A percentile compares a stretch with the other conserved stretches of the same genome.
phyloP scores from a whole-genome alignment of 2,797 vertebrate genomes.

The Threskiornis aethiopicus region DNA sequence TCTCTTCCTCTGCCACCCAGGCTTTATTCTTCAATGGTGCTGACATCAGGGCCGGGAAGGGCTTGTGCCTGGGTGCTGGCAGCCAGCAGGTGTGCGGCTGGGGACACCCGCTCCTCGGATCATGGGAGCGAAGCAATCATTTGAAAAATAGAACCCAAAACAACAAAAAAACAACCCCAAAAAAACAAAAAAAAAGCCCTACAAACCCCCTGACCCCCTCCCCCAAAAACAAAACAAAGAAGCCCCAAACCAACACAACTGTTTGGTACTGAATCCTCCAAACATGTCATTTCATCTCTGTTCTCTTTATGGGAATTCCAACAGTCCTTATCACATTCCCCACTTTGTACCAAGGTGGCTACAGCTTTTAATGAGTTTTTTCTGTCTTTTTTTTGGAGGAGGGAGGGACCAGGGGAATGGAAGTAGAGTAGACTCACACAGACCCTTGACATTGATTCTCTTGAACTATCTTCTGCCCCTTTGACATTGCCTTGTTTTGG shows the following conservation, averaged over 20 bases:
- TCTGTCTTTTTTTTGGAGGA: accelerated
- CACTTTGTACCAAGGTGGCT: not conserved
- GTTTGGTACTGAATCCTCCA: not conserved
- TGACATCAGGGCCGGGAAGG: accelerated
- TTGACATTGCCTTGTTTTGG: not conserved
- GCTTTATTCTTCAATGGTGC: not conserved
- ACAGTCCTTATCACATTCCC: not conserved
- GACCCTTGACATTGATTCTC: not conserved
- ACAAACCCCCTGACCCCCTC: not conserved
- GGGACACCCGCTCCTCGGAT: not conserved
- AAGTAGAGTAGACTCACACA: not conserved
- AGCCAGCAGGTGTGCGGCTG: not conserved
- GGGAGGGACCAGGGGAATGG: not conserved
- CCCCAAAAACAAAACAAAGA: not conserved
- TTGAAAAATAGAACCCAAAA: not conserved
- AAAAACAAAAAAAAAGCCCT: not conserved
- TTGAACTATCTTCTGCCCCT: not conserved
- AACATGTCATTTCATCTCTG: not conserved
- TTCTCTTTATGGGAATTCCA: not conserved
- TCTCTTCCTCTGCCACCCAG: not conserved
- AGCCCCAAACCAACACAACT: not conserved
- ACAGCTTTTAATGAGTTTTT: not conserved
- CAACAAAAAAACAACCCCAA: too few relatives aligned
- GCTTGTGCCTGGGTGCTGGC: not conserved
- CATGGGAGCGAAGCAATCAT: not conserved